Conservation (phyloP, 2,113 vertebrate genomes). For the Sapayoa aenigma region DNA sequence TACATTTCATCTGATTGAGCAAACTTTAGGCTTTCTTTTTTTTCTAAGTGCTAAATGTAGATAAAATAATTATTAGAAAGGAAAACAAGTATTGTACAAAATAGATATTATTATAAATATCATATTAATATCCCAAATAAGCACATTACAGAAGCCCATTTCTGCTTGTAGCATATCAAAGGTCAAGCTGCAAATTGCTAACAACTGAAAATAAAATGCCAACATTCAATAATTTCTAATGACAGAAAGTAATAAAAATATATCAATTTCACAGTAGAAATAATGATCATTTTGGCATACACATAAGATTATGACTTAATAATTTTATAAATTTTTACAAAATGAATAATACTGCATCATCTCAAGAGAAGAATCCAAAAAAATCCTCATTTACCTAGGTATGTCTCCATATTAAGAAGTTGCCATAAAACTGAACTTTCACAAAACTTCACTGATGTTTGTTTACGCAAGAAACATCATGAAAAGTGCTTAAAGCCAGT, state of each 20-base stretch:
- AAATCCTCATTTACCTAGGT: background rate
- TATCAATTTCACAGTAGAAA: background rate
- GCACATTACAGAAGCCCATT: background rate
- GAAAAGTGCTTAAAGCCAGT: constrained; percentile 14
- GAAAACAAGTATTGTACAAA: background rate
- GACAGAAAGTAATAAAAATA: background rate
- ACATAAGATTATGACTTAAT: background rate
- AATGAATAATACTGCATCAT: background rate
- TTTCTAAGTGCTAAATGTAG: background rate
- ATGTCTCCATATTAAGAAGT: background rate
- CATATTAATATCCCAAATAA: background rate
- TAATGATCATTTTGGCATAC: background rate
- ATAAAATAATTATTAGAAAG: background rate
- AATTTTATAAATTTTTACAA: background rate
- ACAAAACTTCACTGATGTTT: constrained; percentile 6
- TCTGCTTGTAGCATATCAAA: background rate
- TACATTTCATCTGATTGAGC: background rate
- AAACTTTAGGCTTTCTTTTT: background rate
- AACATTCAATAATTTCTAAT: background rate
- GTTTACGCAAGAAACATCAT: constrained; percentile 23
- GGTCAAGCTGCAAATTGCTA: background rate
- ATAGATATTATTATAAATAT: background rate
- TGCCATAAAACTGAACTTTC: background rate
- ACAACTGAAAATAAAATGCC: background rate
- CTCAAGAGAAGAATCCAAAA: background rate